Evolutionary conservation across 2,113 vertebrate genomes (phyloP).

Genomic region (Phrynosoma platyrhinos): DNA sequence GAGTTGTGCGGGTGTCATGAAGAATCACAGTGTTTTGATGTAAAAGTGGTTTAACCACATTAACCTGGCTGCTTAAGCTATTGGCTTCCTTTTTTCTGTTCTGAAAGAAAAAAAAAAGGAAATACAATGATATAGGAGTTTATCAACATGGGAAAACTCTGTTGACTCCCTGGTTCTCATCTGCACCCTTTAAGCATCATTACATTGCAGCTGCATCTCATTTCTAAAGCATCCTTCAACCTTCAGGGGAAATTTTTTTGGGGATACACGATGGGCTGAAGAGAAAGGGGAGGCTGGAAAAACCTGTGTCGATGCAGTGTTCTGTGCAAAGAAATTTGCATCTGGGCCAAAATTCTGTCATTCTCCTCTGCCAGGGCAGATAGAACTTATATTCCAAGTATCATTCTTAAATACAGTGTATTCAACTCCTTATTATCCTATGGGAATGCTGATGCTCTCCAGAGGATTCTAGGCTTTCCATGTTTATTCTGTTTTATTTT

Average conservation of each 20-base stretch:
- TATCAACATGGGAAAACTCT: background rate
- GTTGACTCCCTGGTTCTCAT: too few relatives aligned
- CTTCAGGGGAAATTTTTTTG: background rate
- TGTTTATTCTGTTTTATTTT: background rate
- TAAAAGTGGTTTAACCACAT: background rate
- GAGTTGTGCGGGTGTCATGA: background rate
- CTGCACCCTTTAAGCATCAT: background rate
- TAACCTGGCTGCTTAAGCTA: background rate
- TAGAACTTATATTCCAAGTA: background rate
- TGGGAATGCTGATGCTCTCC: background rate
- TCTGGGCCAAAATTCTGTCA: background rate
- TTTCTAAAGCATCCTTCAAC: background rate
- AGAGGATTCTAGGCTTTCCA: background rate
- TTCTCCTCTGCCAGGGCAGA: background rate
- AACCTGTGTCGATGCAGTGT: too few relatives aligned
- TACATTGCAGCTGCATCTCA: background rate
- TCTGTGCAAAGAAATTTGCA: background rate
- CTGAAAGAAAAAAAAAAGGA: background rate
- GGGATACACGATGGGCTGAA: background rate
- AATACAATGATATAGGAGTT: background rate
- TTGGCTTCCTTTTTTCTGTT: background rate
- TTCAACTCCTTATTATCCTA: background rate
- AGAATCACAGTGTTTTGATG: background rate
- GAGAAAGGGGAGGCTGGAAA: background rate
- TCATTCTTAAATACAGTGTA: background rate